Evolutionary conservation across 2,888 invertebrate genomes (phyloP).

Genomic region (Agrenia bidenticulata): DNA sequence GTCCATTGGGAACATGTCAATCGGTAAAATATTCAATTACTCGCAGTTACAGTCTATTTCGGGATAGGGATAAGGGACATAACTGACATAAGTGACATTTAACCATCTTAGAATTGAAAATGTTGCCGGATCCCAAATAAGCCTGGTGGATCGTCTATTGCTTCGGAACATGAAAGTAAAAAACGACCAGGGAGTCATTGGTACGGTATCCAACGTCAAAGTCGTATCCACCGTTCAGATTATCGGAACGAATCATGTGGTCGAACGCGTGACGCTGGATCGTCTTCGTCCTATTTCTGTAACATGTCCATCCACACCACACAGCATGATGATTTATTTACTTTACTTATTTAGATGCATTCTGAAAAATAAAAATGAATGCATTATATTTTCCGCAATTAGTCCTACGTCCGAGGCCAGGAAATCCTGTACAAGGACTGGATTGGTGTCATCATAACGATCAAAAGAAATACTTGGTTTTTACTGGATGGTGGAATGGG

Average conservation of each 20-base stretch:
- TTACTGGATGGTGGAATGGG: slow-evolving; percentile 38
- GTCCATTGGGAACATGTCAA: slow-evolving; percentile 42
- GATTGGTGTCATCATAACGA: slow-evolving; percentile 45
- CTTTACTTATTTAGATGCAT: not conserved
- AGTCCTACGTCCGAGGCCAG: slow-evolving; percentile 47
- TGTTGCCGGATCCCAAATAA: slow-evolving; percentile 64
- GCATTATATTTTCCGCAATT: too few relatives aligned
- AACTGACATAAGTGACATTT: too few relatives aligned
- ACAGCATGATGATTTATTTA: not conserved
- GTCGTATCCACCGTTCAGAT: slow-evolving; percentile 82
- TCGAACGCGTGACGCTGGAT: slow-evolving; percentile 77
- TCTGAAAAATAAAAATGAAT: too few relatives aligned
- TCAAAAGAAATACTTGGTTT: slow-evolving; percentile 42
- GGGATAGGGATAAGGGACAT: not conserved
- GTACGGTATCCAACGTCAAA: slow-evolving; percentile 66
- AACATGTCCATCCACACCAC: slow-evolving; percentile 30
- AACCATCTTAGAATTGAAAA: slow-evolving; percentile 21
- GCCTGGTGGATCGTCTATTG: slow-evolving; percentile 80
- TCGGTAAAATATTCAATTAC: slow-evolving; percentile 11
- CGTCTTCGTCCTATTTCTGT: slow-evolving; percentile 70
- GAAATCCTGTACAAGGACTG: slow-evolving; percentile 43
- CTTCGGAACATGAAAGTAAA: slow-evolving; percentile 89
- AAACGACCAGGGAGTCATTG: slow-evolving; percentile 25
- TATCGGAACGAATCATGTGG: slow-evolving; percentile 81
- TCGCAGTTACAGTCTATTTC: too few relatives aligned